phyloP scores from a whole-genome alignment of 1,140 invertebrate genomes.

The Habropoda laboriosa region DNA sequence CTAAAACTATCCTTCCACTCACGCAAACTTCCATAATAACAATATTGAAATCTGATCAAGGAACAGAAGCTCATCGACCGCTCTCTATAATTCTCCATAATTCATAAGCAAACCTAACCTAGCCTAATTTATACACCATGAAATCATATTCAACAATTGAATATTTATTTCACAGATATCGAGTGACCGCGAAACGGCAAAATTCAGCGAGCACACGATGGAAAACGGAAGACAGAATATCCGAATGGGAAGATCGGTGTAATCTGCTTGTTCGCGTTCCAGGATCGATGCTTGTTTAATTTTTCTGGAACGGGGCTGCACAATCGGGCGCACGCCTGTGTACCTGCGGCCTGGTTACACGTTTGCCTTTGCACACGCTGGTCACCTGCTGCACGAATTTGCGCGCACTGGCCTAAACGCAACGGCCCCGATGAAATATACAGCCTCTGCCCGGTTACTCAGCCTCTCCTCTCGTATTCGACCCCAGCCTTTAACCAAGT shows the following conservation, averaged over 20 bases:
- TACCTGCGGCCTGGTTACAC: conserved; percentile 30
- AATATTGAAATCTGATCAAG: no score
- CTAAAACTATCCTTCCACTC: no score
- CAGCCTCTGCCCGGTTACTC: neutral
- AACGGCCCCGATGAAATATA: conserved; percentile 60
- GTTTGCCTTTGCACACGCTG: conserved; percentile 43
- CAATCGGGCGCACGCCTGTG: neutral
- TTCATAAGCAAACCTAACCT: no score
- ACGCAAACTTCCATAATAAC: no score
- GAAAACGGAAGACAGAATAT: neutral
- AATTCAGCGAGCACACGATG: no score
- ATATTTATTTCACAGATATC: no score
- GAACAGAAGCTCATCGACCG: no score
- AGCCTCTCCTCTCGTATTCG: neutral
- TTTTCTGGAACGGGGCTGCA: neutral
- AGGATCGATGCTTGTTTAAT: conserved; percentile 16
- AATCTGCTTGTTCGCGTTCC: conserved; percentile 1
- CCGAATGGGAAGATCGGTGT: neutral
- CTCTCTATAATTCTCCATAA: no score
- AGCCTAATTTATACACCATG: no score
- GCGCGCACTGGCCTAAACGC: no score
- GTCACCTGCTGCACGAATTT: conserved; percentile 56
- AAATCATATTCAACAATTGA: no score
- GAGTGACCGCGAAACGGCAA: no score
- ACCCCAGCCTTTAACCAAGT: neutral